phyloP scores from a whole-genome alignment of 2,113 vertebrate genomes.

The Astatotilapia flaviijosephi region DNA sequence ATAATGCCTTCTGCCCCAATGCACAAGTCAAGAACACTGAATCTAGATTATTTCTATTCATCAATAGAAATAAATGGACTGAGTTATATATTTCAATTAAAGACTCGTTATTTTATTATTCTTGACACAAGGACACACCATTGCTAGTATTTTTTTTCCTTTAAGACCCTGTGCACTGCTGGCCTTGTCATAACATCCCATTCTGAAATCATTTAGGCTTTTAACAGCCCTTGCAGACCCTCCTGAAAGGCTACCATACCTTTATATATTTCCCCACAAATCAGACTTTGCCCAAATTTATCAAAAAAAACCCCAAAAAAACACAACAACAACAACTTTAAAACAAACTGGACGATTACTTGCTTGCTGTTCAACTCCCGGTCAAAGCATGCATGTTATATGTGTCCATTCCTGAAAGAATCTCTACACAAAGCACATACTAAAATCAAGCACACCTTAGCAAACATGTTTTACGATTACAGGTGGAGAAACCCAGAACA shows the following conservation, averaged over 20 bases:
- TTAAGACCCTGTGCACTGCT: not conserved
- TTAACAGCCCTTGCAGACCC: not conserved
- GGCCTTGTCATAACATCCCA: not conserved
- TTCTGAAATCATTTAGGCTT: not conserved
- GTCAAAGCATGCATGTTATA: not conserved
- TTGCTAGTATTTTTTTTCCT: not conserved
- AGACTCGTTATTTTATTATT: not conserved
- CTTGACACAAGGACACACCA: not conserved
- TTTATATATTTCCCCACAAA: not conserved
- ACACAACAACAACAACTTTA: not conserved
- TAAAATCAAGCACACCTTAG: not conserved
- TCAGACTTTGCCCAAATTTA: not conserved
- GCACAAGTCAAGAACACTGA: not conserved
- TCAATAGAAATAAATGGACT: not conserved
- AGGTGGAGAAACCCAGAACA: not conserved
- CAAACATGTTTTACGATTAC: not conserved
- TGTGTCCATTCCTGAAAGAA: not conserved
- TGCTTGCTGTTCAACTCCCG: not conserved
- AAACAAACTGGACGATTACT: not conserved
- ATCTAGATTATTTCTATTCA: not conserved
- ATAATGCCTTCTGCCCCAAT: not conserved
- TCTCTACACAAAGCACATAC: not conserved
- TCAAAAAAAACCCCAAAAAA: accelerated
- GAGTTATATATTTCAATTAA: not conserved
- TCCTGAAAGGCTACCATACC: not conserved